phyloP scores from a whole-genome alignment of 1,140 invertebrate species.

The Antheraea mylitta region DNA sequence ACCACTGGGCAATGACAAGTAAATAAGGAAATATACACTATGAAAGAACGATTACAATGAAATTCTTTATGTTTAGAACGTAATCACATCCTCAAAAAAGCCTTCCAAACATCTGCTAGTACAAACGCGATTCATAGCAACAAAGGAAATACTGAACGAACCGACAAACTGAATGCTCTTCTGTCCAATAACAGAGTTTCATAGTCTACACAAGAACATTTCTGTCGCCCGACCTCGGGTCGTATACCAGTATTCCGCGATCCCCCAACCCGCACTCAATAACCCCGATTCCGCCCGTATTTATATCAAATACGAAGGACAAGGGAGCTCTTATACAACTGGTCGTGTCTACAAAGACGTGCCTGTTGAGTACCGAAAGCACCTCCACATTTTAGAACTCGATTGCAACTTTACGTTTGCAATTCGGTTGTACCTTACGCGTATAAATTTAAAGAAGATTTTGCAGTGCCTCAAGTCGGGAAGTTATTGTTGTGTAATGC shows the following conservation, averaged over 20 bases:
- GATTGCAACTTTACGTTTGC: slow-evolving; percentile 39
- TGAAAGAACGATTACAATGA: background rate
- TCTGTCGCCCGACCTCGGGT: slow-evolving; percentile 58
- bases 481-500: slow-evolving; percentile 27
- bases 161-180: slow-evolving; percentile 51
- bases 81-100: slow-evolving; percentile 25
- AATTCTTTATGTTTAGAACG: background rate
- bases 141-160: slow-evolving; percentile 54
- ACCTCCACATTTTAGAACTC: slow-evolving; percentile 61
- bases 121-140: slow-evolving; percentile 63
- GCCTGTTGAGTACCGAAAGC: slow-evolving; percentile 55
- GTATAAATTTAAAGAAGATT: slow-evolving; percentile 30
- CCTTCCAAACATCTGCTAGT: slow-evolving; percentile 40
- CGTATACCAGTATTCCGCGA: slow-evolving; percentile 36
- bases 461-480: slow-evolving; percentile 28
- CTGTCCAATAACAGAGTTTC: slow-evolving; percentile 67
- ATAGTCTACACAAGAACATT: slow-evolving; percentile 58
- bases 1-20: too few relatives aligned
- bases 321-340: slow-evolving; percentile 42
- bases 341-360: slow-evolving; percentile 61
- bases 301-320: slow-evolving; percentile 29
- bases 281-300: slow-evolving; percentile 22
- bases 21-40: background rate
- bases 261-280: slow-evolving; percentile 22
- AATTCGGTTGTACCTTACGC: slow-evolving; percentile 33